Base-by-base conservation (phyloP, 2,113 vertebrate species). In the Herpetotheres cachinnans region DNA sequence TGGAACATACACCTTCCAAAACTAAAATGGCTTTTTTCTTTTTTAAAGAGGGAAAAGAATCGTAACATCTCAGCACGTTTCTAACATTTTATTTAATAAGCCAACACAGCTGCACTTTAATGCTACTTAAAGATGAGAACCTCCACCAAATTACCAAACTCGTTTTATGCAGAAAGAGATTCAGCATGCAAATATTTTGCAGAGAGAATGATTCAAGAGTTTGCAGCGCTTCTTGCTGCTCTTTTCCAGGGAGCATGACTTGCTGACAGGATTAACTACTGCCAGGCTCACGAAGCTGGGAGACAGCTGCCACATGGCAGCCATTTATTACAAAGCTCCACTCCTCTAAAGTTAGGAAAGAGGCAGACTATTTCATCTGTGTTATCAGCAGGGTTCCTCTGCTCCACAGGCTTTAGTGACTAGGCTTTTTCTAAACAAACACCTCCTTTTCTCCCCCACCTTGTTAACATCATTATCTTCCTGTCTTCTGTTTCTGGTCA, bases 301-400 rank as follows among this genome's bases (percentile, higher is more conserved):
- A 96, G 62, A 93, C 96, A 96, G 97, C 97, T 97, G 97, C 97
- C 96, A 96, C 97, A 97, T 91, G 96, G 97, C 97, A 97, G 97
- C 95, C 98, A 96, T 98, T 97, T 97, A 98, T 97, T 98, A 96
- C 89, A 89, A 93, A 90, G 96, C 32, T 92, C 95, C 94, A 70
- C 70, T 97, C 91, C 93, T 92, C 84, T 69, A 62, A 91, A 97
- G 95, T 96, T 94, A 96, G 96, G 96, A 85, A 91, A 96, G 91
- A 96, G 91, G 93, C 90, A 96, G 91, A 40, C 62, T 82, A 93
- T 97, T 98, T 97, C 97, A 89, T 92, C 96, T 96, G 89, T 95
- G 92, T 97, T 97, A 97, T 96, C 97, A 96, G 94, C 93, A 93
- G 95, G 94, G 96, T 90, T 93, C 89, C 93, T 88, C 66, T 95